A percentile compares a stretch with the other conserved stretches of the same genome.
phyloP scores from a whole-genome alignment of 2,113 vertebrate species.

The Sclerurus mexicanus region DNA sequence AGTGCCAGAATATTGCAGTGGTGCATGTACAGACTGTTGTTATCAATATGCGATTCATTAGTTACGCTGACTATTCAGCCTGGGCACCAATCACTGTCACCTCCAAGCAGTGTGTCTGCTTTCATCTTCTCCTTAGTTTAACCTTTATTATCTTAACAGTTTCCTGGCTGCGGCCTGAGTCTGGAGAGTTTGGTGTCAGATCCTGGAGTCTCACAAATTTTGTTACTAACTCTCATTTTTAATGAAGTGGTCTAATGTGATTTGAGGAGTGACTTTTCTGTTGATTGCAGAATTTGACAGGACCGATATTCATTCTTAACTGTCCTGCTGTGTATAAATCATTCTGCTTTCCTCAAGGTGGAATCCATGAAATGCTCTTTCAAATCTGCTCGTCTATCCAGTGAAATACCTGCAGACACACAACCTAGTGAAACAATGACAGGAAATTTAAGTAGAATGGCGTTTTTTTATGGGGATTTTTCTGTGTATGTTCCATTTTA shows the following conservation, averaged over 20 bases:
- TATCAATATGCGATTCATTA: not conserved
- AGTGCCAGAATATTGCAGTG: not conserved
- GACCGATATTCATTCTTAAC: not conserved
- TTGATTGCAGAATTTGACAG: constrained; percentile 8
- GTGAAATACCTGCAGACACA: not conserved
- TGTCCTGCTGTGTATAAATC: constrained; percentile 27
- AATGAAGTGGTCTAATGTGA: not conserved
- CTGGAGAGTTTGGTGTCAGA: not conserved
- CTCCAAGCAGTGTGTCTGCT: not conserved
- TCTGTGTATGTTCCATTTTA: not conserved
- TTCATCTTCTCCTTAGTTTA: constrained; percentile 9
- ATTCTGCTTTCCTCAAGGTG: constrained; percentile 34
- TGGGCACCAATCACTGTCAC: not conserved
- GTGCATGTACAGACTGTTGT: not conserved
- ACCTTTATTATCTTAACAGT: not conserved
- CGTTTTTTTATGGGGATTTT: not conserved
- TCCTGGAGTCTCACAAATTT: not conserved
- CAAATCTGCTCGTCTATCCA: not conserved
- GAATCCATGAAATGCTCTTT: constrained; percentile 38
- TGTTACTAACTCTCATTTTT: not conserved
- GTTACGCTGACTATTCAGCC: not conserved
- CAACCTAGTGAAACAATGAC: not conserved
- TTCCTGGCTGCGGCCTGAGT: not conserved
- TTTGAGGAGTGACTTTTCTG: not conserved
- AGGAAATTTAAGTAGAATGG: not conserved